phyloP scores from a whole-genome alignment of 2,888 invertebrate genomes.

The Leucophenga montana region DNA sequence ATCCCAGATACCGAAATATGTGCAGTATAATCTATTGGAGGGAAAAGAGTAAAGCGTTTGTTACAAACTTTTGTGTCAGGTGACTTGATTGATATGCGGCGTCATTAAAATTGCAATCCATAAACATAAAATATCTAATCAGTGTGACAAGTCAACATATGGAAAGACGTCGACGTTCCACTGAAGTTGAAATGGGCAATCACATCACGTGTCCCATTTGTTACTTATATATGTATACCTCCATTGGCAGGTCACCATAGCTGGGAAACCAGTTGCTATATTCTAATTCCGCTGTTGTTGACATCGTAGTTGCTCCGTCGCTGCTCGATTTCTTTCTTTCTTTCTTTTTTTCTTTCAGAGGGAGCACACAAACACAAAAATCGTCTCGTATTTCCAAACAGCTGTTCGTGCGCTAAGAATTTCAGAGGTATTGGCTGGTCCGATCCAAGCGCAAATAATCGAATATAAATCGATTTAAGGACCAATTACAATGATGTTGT shows the following conservation, averaged over 20 bases:
- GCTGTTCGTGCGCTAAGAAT: no score
- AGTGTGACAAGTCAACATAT: not conserved
- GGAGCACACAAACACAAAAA: no score
- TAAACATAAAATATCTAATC: not conserved
- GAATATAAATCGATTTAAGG: no score
- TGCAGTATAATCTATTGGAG: constrained; percentile 76
- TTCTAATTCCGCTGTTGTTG: not conserved
- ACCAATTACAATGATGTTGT: no score
- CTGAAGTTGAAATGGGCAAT: not conserved
- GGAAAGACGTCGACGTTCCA: not conserved
- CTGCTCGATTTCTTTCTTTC: no score
- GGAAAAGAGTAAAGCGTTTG: constrained; percentile 18
- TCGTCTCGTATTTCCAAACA: no score
- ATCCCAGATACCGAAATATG: constrained; percentile 78
- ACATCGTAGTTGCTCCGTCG: constrained; percentile 2
- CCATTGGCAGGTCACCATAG: constrained; percentile 70
- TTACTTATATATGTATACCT: constrained; percentile 63
- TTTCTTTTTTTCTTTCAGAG: no score
- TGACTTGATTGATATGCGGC: constrained; percentile 53
- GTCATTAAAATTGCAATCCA: no score
- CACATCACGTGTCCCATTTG: not conserved
- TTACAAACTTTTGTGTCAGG: constrained; percentile 42
- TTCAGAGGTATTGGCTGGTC: no score
- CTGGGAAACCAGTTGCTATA: constrained; percentile 45
- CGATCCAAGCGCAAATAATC: no score